A percentile compares a stretch with the other conserved stretches of the same genome.
Evolutionary conservation across 92 coral and sea anemone species (phyloP).

Genomic region (Phenganax stokvisi): DNA sequence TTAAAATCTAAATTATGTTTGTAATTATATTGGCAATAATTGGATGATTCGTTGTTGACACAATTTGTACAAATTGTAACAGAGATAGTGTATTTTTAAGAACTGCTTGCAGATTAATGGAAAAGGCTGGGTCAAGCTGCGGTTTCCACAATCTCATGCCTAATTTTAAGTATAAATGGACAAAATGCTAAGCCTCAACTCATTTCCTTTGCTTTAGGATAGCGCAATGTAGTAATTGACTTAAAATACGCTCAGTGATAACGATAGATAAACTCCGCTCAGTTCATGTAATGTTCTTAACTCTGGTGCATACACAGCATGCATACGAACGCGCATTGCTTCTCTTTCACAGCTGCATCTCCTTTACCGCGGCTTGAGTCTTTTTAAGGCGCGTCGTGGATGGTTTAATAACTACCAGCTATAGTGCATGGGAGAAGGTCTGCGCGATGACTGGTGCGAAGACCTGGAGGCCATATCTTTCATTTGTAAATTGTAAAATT

Average conservation of each 20-base stretch:
- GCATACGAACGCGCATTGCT: too few species aligned
- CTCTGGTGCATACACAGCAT: too few species aligned
- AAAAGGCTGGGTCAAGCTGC: not conserved
- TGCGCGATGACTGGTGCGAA: too few species aligned
- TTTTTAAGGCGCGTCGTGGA: too few species aligned
- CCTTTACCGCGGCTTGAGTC: too few species aligned
- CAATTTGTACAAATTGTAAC: not conserved
- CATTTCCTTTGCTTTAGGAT: slow-evolving; percentile 8
- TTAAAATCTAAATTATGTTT: not conserved
- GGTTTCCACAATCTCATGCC: not conserved
- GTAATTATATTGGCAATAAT: not conserved
- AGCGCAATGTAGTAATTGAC: not conserved
- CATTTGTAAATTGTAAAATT: too few species aligned
- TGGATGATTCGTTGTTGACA: not conserved
- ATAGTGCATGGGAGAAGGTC: too few species aligned
- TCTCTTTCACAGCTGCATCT: too few species aligned
- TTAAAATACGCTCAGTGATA: not conserved
- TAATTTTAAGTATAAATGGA: not conserved
- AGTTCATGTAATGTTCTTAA: not conserved
- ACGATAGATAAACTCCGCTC: not conserved
- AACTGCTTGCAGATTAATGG: not conserved
- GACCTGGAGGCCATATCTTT: too few species aligned
- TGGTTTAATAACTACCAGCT: too few species aligned
- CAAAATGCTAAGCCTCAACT: not conserved
- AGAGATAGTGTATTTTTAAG: not conserved